Evolutionary conservation across 2,797 vertebrate genomes (phyloP).

Genomic region (Antrozous pallidus): DNA sequence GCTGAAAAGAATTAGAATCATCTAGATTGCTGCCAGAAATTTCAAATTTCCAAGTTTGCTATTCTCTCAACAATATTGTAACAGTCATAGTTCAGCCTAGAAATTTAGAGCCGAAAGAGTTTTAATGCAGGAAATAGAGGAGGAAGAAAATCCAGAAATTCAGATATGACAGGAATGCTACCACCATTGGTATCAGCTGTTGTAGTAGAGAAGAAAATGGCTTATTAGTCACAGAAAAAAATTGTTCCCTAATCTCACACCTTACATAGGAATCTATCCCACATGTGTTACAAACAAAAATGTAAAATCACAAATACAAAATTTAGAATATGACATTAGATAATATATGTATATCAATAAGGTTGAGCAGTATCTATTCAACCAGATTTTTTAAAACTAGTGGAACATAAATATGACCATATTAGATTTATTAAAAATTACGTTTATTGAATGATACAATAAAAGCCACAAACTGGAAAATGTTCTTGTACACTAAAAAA

Average conservation of each 20-base stretch:
- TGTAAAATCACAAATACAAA: not conserved
- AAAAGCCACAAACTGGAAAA: not conserved
- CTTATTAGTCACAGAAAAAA: slow-evolving; percentile 2
- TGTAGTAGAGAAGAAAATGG: not conserved
- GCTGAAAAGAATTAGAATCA: not conserved
- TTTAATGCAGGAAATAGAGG: not conserved
- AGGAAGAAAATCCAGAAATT: not conserved
- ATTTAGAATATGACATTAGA: not conserved
- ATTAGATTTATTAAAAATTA: not conserved
- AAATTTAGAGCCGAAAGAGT: not conserved
- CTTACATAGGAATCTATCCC: not conserved
- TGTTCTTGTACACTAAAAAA: not conserved
- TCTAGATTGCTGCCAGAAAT: not conserved
- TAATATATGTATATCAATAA: not conserved
- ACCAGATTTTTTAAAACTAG: not conserved
- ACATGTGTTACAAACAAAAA: not conserved
- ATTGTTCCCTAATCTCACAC: not conserved
- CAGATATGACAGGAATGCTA: not conserved
- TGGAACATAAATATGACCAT: not conserved
- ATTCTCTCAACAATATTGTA: not conserved
- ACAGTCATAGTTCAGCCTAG: not conserved
- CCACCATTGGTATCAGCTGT: not conserved
- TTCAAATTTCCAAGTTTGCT: not conserved
- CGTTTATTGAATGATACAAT: not conserved
- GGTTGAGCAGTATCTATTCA: not conserved